phyloP scores from a whole-genome alignment of 2,888 invertebrate species.

The Drosophila kuntzei region DNA sequence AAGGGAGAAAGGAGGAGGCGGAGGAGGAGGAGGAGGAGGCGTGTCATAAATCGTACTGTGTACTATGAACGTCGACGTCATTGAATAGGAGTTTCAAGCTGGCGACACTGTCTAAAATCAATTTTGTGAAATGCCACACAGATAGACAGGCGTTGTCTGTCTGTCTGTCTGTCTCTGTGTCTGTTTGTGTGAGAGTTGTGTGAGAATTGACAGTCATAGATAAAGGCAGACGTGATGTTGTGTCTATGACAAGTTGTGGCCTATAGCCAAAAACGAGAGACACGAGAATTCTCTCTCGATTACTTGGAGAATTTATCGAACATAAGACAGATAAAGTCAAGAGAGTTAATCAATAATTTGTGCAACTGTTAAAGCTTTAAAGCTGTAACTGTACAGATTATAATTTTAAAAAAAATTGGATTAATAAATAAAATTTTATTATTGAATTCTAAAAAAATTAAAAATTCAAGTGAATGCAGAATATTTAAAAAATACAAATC shows the following conservation, averaged over 20 bases:
- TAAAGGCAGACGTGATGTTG: conserved; percentile 40
- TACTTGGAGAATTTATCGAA: neutral
- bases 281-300: neutral
- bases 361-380: neutral
- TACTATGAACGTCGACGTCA: conserved; percentile 35
- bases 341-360: neutral
- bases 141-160: conserved; percentile 3
- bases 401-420: too few relatives aligned
- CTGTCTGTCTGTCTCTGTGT: neutral
- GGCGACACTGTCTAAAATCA: conserved; percentile 73
- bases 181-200: conserved; percentile 18
- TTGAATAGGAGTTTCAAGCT: conserved; percentile 51
- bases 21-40: neutral
- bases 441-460: too few relatives aligned
- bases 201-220: conserved; percentile 46
- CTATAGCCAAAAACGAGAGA: conserved; percentile 9
- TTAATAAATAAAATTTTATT: too few relatives aligned
- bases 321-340: neutral
- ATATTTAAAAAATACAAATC: too few relatives aligned
- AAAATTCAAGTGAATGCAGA: too few relatives aligned
- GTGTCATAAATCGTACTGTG: conserved; percentile 67
- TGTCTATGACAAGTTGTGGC: conserved; percentile 51
- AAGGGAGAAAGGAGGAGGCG: neutral
- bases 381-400: neutral
- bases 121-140: conserved; percentile 66